Base-by-base conservation (phyloP, 2,888 invertebrate genomes). In the Dryobotodes eremita region DNA sequence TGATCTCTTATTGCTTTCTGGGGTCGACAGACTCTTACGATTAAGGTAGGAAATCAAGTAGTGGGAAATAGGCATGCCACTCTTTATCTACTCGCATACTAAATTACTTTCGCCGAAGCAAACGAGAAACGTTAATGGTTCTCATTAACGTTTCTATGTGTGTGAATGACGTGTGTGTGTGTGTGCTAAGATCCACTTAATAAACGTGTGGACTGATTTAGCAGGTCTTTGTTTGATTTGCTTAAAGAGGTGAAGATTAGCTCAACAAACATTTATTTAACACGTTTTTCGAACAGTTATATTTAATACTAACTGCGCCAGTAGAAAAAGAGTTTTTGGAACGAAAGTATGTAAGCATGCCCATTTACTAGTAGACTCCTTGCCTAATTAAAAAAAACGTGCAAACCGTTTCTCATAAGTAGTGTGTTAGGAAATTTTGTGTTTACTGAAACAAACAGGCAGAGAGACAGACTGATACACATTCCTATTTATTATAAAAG, bases 31-130 rank as follows among this genome's bases (percentile, higher is more conserved):
- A 59, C 11, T 48, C n/a, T 26, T 31, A 62, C 55, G 15, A 70
- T 72, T 70, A 65, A 59, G 23, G 15, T 46, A 26, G 61, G 53
- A 72, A 66, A 77, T 84, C 48, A 62, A 79, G 65, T 61, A 15
- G n/a, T 64, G 59, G 7, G 53, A 71, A 80, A 75, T 85, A 81
- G 76, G 42, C 4, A 72, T 65, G 83, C 59, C 83, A 79, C 46
- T 85, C 79, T 85, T 72, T 75, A 79, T 82, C 76, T 76, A 66
- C 69, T 65, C 64, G 71, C 75, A 79, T 73, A 75, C 76, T 53
- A 55, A 83, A 75, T 83, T 85, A 74, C 76, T 71, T 74, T 68
- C 55, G 31, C 57, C 36, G 53, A 61, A 83, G 57, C 66, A 73
- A 81, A 77, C 71, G 81, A 69, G 83, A 80, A 73, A 75, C 81